Evolutionary conservation across 2,113 vertebrate genomes (phyloP).

Genomic region (Gasterosteus nipponicus): DNA sequence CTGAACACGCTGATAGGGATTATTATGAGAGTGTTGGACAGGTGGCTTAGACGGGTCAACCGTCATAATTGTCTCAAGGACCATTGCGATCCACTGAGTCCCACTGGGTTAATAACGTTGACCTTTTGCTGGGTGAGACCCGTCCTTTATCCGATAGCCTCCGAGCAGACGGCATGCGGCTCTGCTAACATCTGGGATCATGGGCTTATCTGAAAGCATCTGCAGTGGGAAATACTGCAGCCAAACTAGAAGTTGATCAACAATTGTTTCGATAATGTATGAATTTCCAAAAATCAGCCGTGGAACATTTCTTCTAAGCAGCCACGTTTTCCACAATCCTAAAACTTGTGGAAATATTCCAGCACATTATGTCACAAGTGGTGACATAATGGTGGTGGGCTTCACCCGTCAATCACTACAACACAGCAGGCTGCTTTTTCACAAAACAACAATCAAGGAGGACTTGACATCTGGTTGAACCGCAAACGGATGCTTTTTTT

Average conservation of each 20-base stretch:
- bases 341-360: background rate
- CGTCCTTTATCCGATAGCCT: conserved; percentile 16
- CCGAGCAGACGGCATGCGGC: background rate
- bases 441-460: background rate
- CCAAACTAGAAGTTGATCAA: background rate
- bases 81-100: conserved; percentile 41
- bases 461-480: conserved; percentile 13
- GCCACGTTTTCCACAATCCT: no score
- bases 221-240: background rate
- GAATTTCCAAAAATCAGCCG: background rate
- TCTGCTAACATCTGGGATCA: conserved; percentile 6
- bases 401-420: background rate
- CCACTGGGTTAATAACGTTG: conserved; percentile 58
- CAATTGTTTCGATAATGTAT: background rate
- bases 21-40: conserved; percentile 38
- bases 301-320: background rate
- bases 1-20: conserved; percentile 19
- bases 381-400: background rate
- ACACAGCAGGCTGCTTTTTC: background rate
- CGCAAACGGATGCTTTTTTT: background rate
- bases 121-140: conserved; percentile 42
- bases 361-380: background rate
- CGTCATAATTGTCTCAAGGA: conserved; percentile 56
- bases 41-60: conserved; percentile 46
- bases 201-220: conserved; percentile 15